These are phyloP conservation scores for Papilio glaucus DNA, from an alignment of 1,140 invertebrate genomes.

Conservation along the genomic window DNA sequence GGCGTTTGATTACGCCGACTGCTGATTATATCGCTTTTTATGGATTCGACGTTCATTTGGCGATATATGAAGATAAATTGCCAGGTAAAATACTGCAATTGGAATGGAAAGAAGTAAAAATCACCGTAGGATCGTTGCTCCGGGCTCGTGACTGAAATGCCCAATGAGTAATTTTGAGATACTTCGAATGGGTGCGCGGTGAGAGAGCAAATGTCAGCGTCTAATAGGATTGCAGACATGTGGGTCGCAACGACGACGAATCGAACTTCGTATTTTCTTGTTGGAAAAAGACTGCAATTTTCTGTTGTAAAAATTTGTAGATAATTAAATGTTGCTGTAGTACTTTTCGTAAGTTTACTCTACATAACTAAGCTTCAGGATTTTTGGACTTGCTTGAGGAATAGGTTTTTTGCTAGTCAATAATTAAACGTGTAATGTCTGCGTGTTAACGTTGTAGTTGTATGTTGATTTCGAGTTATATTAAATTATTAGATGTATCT, in stretches of 20 bases:
- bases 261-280: conserved; percentile 51
- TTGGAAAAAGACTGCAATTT: conserved; percentile 45
- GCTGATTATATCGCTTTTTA: conserved; percentile 24
- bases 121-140: conserved; percentile 70
- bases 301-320: conserved; percentile 13
- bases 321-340: not conserved
- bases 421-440: too few relatives aligned
- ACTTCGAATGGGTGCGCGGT: conserved; percentile 65
- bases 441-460: too few relatives aligned
- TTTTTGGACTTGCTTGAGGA: too few relatives aligned
- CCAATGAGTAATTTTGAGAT: conserved; percentile 80
- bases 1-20: conserved; percentile 25
- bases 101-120: conserved; percentile 82
- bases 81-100: conserved; percentile 75
- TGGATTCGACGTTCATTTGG: conserved; percentile 44
- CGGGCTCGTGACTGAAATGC: conserved; percentile 76
- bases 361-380: too few relatives aligned
- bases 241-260: conserved; percentile 63
- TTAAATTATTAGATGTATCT: too few relatives aligned
- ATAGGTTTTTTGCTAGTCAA: too few relatives aligned
- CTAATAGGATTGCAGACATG: conserved; percentile 74
- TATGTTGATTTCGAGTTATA: too few relatives aligned
- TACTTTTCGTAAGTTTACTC: not conserved
- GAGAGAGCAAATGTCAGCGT: conserved; percentile 72
- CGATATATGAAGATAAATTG: conserved; percentile 74